phyloP scores from a whole-genome alignment of 2,113 vertebrate species.

The Oryzias woworae region DNA sequence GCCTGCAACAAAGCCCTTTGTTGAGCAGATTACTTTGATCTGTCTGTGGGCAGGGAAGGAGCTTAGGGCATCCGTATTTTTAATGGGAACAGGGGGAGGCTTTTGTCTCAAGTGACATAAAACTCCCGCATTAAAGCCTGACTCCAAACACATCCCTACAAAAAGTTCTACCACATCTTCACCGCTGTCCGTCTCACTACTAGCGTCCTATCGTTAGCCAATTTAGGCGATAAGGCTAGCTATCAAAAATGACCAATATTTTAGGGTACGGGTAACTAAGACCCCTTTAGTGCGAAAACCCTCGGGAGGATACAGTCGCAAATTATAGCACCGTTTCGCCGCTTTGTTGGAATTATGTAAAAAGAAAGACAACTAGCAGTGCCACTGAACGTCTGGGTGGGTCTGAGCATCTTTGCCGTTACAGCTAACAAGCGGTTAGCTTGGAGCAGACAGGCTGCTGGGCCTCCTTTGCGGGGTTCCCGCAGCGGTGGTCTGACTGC shows the following conservation, averaged over 20 bases:
- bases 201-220: conserved; percentile 46
- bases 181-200: conserved; percentile 4
- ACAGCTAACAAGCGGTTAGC: conserved; percentile 64
- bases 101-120: conserved; percentile 25
- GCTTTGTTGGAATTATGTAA: conserved; percentile 24
- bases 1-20: conserved; percentile 70
- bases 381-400: conserved; percentile 71
- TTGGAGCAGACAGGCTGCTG: conserved; percentile 46
- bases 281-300: not conserved
- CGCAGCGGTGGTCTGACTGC: conserved; percentile 21
- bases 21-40: conserved; percentile 72
- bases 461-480: conserved; percentile 68
- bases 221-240: conserved; percentile 31
- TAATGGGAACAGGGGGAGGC: conserved; percentile 14
- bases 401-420: conserved; percentile 74
- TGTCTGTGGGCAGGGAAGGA: conserved; percentile 48
- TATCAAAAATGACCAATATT: conserved; percentile 25
- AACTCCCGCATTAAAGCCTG: not conserved
- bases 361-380: conserved; percentile 23
- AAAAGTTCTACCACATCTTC: conserved; percentile 41
- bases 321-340: not conserved
- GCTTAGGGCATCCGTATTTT: conserved; percentile 47
- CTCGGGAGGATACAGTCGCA: not conserved
- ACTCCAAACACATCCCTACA: conserved; percentile 13
- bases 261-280: not conserved